phyloP scores from a whole-genome alignment of 2,113 vertebrate species.

The Urocitellus parryii region DNA sequence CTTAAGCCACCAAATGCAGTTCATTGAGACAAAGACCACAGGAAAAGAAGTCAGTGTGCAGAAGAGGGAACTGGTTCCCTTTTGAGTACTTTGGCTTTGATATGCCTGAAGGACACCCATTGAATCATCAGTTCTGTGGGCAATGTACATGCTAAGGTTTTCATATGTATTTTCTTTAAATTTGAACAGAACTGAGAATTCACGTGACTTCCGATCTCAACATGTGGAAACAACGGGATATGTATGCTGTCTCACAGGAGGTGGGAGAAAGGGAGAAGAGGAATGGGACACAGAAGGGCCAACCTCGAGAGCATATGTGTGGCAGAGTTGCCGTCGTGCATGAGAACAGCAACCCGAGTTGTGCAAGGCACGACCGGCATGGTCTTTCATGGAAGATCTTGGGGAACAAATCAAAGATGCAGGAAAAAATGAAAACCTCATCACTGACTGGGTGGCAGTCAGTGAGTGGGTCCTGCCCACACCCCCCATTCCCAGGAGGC shows the following conservation, averaged over 20 bases:
- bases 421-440: background rate
- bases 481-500: background rate
- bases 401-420: background rate
- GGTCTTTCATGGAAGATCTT: background rate
- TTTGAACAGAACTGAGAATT: background rate
- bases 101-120: background rate
- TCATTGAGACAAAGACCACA: background rate
- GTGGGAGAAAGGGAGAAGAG: background rate
- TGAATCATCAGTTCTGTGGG: background rate
- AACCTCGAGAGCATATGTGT: rapidly evolving
- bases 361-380: rapidly evolving
- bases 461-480: background rate
- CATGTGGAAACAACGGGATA: background rate
- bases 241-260: background rate
- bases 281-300: rapidly evolving
- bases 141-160: background rate
- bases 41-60: background rate
- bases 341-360: background rate
- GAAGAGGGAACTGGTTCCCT: background rate
- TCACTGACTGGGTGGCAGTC: no score
- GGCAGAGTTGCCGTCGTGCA: background rate
- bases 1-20: background rate
- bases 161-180: background rate
- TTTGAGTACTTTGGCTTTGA: background rate
- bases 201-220: background rate